A percentile compares a stretch with the other conserved stretches of the same genome.
phyloP scores from a whole-genome alignment of 2,113 vertebrate genomes.

The Heptranchias perlo region DNA sequence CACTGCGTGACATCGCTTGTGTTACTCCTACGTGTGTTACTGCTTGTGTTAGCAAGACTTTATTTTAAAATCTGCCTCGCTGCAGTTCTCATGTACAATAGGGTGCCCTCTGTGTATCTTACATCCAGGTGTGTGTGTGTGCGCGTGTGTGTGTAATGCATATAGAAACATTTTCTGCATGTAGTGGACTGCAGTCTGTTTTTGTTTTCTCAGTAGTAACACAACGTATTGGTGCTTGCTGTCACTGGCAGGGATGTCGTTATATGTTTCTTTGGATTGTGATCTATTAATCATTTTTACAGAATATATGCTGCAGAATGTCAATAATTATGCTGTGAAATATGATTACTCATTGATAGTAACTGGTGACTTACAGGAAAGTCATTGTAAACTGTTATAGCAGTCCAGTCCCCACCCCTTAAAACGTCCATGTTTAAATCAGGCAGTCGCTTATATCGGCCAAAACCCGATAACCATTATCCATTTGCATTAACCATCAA shows the following conservation, averaged over 20 bases:
- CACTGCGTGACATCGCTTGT: background rate
- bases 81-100: background rate
- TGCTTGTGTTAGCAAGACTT: background rate
- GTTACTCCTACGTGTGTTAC: background rate
- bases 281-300: slow-evolving; percentile 17
- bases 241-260: background rate
- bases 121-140: background rate
- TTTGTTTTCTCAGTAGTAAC: background rate
- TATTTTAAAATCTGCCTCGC: background rate
- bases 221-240: background rate
- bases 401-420: background rate
- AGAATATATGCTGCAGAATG: slow-evolving; percentile 11
- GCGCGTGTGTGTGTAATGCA: too few species aligned
- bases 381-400: background rate
- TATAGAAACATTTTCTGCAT: background rate
- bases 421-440: background rate
- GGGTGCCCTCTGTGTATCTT: background rate
- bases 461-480: background rate
- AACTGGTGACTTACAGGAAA: background rate
- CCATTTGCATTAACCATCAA: background rate
- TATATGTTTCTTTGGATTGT: background rate
- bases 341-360: background rate
- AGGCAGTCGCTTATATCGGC: too few species aligned
- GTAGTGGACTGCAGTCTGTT: background rate
- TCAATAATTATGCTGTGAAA: background rate